phyloP scores from a whole-genome alignment of 2,113 vertebrate species.

The Tetrax tetrax region DNA sequence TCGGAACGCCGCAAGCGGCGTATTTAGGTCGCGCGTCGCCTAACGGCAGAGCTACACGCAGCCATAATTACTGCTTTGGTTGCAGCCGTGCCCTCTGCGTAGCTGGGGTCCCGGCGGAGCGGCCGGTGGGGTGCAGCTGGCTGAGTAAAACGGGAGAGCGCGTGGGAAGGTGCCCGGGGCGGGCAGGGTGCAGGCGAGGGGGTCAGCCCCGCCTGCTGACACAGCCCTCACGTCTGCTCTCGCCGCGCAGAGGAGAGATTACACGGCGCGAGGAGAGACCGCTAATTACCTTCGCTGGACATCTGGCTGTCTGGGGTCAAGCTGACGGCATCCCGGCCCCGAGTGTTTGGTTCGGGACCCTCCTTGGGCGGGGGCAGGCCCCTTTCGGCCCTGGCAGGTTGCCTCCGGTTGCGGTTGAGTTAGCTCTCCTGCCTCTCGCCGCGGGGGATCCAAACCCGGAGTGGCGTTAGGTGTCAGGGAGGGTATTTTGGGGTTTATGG shows the following conservation, averaged over 20 bases:
- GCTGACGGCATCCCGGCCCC: neutral
- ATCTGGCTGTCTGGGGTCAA: neutral
- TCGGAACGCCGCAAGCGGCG: rapidly evolving
- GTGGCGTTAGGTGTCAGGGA: rapidly evolving
- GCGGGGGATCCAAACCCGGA: neutral
- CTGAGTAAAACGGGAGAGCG: neutral
- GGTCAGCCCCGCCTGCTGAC: neutral
- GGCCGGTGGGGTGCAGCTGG: neutral
- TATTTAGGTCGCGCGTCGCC: neutral
- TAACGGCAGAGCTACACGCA: neutral
- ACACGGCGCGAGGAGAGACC: rapidly evolving
- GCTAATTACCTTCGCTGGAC: neutral
- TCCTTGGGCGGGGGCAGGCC: no score
- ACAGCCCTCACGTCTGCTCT: neutral
- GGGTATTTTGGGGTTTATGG: neutral
- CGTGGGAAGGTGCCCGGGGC: neutral
- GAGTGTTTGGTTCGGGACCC: neutral
- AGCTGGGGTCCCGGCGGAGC: neutral
- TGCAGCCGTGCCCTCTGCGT: neutral
- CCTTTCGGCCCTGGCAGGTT: neutral
- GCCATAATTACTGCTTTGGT: neutral
- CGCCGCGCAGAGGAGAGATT: neutral
- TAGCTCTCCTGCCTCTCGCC: neutral
- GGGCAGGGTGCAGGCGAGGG: neutral
- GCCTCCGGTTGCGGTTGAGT: neutral